Evolutionary conservation across 2,113 vertebrate species (phyloP).

Genomic region (Ptilorrhoa leucosticta): DNA sequence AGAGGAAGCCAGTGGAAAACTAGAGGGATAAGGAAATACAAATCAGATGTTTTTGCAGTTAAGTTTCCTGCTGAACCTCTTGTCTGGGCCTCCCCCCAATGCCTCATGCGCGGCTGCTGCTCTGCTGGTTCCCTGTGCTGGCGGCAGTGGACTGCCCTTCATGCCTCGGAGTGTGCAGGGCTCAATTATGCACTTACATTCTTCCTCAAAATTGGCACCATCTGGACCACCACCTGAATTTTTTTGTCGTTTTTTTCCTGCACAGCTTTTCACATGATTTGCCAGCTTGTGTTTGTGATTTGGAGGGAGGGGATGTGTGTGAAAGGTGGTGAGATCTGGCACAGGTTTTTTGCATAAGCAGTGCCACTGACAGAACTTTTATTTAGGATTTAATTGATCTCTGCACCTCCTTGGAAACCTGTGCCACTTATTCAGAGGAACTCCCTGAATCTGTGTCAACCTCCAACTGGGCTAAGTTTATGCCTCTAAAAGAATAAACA

Average conservation of each 20-base stretch:
- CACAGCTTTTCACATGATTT: slow-evolving; percentile 39
- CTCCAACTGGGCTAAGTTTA: not conserved
- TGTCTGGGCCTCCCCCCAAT: not conserved
- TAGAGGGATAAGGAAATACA: not conserved
- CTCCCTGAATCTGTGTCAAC: not conserved
- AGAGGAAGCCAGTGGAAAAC: not conserved
- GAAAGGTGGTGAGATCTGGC: slow-evolving; percentile 47
- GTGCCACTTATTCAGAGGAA: not conserved
- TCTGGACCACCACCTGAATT: slow-evolving; percentile 74
- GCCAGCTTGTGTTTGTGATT: slow-evolving; percentile 55
- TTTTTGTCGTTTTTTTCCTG: slow-evolving; percentile 48
- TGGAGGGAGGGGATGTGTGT: not conserved
- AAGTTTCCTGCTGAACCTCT: not conserved
- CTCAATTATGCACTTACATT: slow-evolving; percentile 32
- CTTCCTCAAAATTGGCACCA: slow-evolving; percentile 68
- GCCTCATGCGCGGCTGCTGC: not conserved
- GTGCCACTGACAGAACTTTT: not conserved
- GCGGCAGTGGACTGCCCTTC: slow-evolving; percentile 43
- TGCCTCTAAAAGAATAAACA: not conserved
- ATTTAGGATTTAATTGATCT: slow-evolving; percentile 10
- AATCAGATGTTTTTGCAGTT: not conserved
- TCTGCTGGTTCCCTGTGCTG: not conserved
- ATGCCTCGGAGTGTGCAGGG: slow-evolving; percentile 1
- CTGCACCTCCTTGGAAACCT: not conserved
- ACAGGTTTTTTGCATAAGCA: slow-evolving; percentile 11